Evolutionary conservation across 2,797 vertebrate species (phyloP), one percentile per base, ranked within the genome.

Genomic region (Ara ararauna): DNA sequence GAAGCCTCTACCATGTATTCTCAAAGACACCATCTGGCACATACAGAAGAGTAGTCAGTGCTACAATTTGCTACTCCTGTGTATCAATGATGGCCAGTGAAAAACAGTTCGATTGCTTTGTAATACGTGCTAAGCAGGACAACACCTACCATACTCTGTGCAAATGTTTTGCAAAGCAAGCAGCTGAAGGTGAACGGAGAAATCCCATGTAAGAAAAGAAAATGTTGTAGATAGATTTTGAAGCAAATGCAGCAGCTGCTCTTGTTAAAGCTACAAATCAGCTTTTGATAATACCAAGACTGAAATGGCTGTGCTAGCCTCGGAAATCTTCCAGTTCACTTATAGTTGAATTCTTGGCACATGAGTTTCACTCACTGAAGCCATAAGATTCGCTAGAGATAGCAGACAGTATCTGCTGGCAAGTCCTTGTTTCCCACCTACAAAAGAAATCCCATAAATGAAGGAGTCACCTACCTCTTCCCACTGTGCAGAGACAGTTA

Each of bases 221-320:
- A 85, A 73, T 5, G 8, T 29, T 64, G 36, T 20, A 61, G n/a
- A 58, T 26, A 30, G 61, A 75, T 92, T 95, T 70, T 79, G 62
- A 85, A 93, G 73, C 54, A 86, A 94, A 91, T 0, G 5, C n/a
- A 93, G 66, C 87, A 92, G 87, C 82, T 87, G 85, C 27, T 74
- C 61, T 78, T 90, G 68, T 95, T 95, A 94, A 92, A 94, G 85
- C 95, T 73, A 91, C 85, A 93, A 92, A 93, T 75, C 87, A 87
- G 85, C 62, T 91, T 93, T 92, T 48, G 87, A 77, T 87, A 95
- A 92, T 93, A 90, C 61, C 54, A 89, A 85, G 79, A 60, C 27
- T 66, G 67, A 88, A 92, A 91, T 34, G 87, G 75, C 62, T 89
- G 42, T 8, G 50, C n/a, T 85, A 89, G 79, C 68, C 82, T 89